These are phyloP conservation scores for Ochotona princeps DNA, from an alignment of 2,113 vertebrate genomes.

Conservation along the genomic window DNA sequence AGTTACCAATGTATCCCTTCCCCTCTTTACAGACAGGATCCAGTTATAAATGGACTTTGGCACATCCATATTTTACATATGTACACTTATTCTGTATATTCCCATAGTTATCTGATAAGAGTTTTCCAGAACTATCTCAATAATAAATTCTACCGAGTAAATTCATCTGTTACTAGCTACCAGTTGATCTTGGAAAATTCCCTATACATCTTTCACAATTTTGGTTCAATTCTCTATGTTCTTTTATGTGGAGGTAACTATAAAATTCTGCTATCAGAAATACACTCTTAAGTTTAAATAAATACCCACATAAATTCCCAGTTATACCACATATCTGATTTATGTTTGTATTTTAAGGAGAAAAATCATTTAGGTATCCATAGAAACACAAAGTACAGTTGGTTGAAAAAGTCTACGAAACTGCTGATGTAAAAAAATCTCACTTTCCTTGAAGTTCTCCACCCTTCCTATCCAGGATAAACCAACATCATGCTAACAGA, in stretches of 20 bases:
- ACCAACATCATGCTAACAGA: conserved; percentile 31
- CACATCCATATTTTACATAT: conserved; percentile 81
- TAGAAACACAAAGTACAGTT: conserved; percentile 60
- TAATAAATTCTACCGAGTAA: conserved; percentile 57
- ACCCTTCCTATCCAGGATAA: conserved; percentile 4
- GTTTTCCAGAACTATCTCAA: conserved; percentile 63
- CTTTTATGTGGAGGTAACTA: conserved; percentile 66
- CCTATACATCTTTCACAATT: conserved; percentile 58
- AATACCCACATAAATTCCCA: conserved; percentile 68
- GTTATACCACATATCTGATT: conserved; percentile 58
- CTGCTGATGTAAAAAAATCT: conserved; percentile 50
- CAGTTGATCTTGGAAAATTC: conserved; percentile 54
- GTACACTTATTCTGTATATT: conserved; percentile 74
- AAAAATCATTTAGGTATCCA: conserved; percentile 50
- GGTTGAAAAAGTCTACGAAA: conserved; percentile 55
- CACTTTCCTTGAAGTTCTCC: conserved; percentile 56
- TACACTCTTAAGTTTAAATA: conserved; percentile 61
- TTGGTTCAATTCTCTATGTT: conserved; percentile 64
- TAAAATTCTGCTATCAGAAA: neutral
- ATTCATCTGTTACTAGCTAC: conserved; percentile 47
- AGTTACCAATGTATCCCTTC: conserved; percentile 24
- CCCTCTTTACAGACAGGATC: conserved; percentile 25
- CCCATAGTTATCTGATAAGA: conserved; percentile 59
- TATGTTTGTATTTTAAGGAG: conserved; percentile 45
- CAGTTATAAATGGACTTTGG: conserved; percentile 73